Percentiles rank a stretch among this genome's conserved stretches.
phyloP scores from a whole-genome alignment of 2,797 vertebrate genomes.

The Syncerus caffer region DNA sequence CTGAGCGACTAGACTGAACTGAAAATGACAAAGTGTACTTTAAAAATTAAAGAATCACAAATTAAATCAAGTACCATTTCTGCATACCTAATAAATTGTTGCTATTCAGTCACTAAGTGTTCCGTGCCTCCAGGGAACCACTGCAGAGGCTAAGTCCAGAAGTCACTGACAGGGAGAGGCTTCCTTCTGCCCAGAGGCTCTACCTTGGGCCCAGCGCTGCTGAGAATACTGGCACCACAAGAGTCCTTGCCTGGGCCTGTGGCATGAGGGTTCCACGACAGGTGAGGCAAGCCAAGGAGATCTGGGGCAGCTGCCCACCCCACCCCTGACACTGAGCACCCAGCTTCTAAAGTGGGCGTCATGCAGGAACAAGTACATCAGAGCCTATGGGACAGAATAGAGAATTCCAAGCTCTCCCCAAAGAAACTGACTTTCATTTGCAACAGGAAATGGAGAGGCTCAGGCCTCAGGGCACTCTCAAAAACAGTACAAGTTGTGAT shows the following conservation, averaged over 20 bases:
- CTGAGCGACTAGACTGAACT: neutral
- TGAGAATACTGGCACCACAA: neutral
- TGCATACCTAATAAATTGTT: slow-evolving; percentile 4
- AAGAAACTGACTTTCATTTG: neutral
- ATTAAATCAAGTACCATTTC: slow-evolving; percentile 27
- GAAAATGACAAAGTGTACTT: neutral
- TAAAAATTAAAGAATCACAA: slow-evolving; percentile 20
- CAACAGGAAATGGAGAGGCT: neutral
- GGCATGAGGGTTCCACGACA: neutral
- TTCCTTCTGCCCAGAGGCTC: neutral
- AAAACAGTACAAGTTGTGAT: neutral
- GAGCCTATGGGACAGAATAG: neutral
- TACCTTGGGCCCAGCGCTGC: neutral
- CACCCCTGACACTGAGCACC: neutral
- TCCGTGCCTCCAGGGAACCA: neutral
- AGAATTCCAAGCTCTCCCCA: neutral
- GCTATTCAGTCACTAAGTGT: neutral
- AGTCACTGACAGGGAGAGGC: neutral
- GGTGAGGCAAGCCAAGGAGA: neutral
- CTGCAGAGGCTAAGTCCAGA: neutral
- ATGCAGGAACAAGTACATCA: neutral
- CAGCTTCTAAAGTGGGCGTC: neutral
- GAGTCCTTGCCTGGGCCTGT: neutral
- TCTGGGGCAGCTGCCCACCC: neutral
- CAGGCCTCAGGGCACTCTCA: neutral